Base-by-base conservation (phyloP, 2,113 vertebrate species). In the Amphilophus citrinellus region DNA sequence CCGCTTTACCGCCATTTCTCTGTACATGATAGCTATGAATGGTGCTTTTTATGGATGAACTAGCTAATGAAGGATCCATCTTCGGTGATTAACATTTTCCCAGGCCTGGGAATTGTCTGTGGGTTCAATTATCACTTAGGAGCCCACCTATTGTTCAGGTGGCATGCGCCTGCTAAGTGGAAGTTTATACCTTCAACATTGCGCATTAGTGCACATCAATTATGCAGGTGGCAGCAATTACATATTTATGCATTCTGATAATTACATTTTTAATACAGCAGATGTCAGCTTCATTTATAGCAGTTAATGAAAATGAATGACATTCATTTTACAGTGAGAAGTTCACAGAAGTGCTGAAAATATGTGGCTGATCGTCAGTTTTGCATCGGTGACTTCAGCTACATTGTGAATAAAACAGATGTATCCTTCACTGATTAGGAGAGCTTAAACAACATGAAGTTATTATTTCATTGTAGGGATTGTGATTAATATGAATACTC, bases 241-340 rank as follows among this genome's bases (percentile, higher is more conserved):
- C 91, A 92, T 93, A 95, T 96, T 94, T 94, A 96, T 94, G 94
- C 91, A 94, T 95, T 95, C 93, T 93, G 93, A 95, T 95, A 94
- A 95, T 95, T 93, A 93, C 89, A 94, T 94, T 95, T 94, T 93
- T 95, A 94, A 94, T 94, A 90, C 86, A 90, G 93, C 93, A 95
- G 94, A 95, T 94, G 94, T 94, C 91, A 89, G 90, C 61, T 87
- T 94, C 93, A 90, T 94, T 94, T 92, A 90, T 90, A 80, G 87
- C 84, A 50, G 82, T 91, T 95, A 95, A 95, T 96, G 94, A 94
- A 95, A 95, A 93, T 93, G 92, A 95, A 95, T 91, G 94, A 91
- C 91, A 89, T 85, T 60, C 81, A 85, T 91, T 92, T 92, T 82
- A 42, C 37, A 79, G 44, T 30, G 80, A 62, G 82, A 90, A 83